Percentiles rank a stretch among this genome's conserved stretches.
Conservation (phyloP, 2,113 vertebrate species). For the Panurus biarmicus region DNA sequence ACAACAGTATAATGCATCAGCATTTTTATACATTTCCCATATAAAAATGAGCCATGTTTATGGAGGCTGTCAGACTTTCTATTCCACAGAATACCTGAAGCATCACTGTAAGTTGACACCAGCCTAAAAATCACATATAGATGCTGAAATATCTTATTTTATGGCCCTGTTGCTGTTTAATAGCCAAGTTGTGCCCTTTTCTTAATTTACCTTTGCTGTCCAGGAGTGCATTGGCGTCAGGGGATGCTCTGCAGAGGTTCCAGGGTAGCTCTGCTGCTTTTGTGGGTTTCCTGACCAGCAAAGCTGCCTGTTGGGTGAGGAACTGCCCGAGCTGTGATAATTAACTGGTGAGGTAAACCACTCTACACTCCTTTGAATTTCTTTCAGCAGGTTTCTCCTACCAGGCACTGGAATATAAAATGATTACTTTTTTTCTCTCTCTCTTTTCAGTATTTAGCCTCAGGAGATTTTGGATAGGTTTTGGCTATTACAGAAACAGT, state of each 20-base stretch:
- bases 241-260: not conserved
- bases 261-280: not conserved
- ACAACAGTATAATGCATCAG: slow-evolving; percentile 55
- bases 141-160: slow-evolving; percentile 53
- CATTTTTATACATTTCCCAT: slow-evolving; percentile 53
- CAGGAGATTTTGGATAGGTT: slow-evolving; percentile 31
- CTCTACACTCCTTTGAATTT: not conserved
- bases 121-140: slow-evolving; percentile 27
- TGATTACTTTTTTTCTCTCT: not conserved
- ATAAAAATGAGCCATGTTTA: slow-evolving; percentile 47
- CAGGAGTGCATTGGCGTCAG: not conserved
- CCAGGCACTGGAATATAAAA: slow-evolving; percentile 16
- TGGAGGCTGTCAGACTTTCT: slow-evolving; percentile 46
- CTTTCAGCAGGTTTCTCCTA: not conserved
- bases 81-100: slow-evolving; percentile 28
- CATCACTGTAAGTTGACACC: slow-evolving; percentile 34
- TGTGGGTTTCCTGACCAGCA: not conserved
- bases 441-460: slow-evolving; percentile 17
- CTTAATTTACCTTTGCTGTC: not conserved
- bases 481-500: slow-evolving; percentile 30
- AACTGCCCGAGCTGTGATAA: not conserved
- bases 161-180: slow-evolving; percentile 29
- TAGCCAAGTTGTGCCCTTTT: slow-evolving; percentile 11
- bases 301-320: not conserved
- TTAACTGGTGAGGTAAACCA: not conserved